These are phyloP conservation scores for Diplodus sargus DNA, from an alignment of 2,797 vertebrate genomes.

Conservation along the genomic window DNA sequence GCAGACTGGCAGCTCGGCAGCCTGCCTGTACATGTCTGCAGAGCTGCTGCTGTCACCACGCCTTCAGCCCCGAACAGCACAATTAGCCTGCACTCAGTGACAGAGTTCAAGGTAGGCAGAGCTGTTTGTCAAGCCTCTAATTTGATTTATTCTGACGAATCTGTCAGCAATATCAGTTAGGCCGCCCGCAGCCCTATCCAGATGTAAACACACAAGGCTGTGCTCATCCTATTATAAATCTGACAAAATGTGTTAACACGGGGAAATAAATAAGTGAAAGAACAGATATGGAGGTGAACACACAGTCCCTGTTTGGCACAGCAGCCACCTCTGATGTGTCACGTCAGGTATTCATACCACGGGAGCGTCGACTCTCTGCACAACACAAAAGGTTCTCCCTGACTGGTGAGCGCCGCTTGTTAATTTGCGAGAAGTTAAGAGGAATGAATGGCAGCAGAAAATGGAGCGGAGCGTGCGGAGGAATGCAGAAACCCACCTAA, in stretches of 20 bases:
- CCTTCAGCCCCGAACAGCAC: conserved; percentile 82
- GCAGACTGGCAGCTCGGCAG: conserved; percentile 77
- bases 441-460: conserved; percentile 71
- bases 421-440: conserved; percentile 36
- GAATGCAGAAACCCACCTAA: conserved; percentile 77
- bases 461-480: conserved; percentile 67
- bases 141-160: conserved; percentile 59
- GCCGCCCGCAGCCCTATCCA: conserved; percentile 6
- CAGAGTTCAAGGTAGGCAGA: conserved; percentile 63
- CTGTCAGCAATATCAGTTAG: conserved; percentile 54
- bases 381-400: not conserved
- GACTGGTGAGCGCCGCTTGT: conserved; percentile 45
- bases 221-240: not conserved
- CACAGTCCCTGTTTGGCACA: not conserved
- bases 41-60: conserved; percentile 79
- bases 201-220: conserved; percentile 14
- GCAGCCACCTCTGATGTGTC: no score
- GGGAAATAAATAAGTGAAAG: not conserved
- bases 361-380: not conserved
- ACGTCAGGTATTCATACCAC: not conserved
- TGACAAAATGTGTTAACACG: not conserved
- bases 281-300: not conserved
- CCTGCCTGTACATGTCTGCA: conserved; percentile 88
- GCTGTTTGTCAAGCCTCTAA: conserved; percentile 54
- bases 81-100: conserved; percentile 70